A percentile compares a stretch with the other conserved stretches of the same genome.
Evolutionary conservation across 2,888 invertebrate genomes (phyloP).

Genomic region (Brenthis ino): DNA sequence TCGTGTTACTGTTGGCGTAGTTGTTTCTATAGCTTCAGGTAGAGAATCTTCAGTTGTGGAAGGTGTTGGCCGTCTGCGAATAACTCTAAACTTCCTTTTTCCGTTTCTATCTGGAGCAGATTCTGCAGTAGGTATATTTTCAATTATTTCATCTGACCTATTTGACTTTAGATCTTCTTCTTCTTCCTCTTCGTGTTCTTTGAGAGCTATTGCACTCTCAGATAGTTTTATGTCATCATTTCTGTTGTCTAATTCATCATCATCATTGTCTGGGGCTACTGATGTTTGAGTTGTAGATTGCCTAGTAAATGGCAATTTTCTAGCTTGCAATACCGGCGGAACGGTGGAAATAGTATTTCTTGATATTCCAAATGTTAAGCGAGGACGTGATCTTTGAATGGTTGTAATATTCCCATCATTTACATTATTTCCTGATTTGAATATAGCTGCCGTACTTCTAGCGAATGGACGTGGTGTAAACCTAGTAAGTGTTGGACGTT

Average conservation of each 20-base stretch:
- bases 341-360: conserved; percentile 49
- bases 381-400: conserved; percentile 49
- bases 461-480: conserved; percentile 75
- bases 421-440: conserved; percentile 43
- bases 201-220: conserved; percentile 76
- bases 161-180: conserved; percentile 53
- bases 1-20: conserved; percentile 51
- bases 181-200: conserved; percentile 64
- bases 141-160: conserved; percentile 48
- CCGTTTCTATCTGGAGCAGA: conserved; percentile 57
- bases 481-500: conserved; percentile 65
- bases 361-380: conserved; percentile 56
- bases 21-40: conserved; percentile 41
- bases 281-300: conserved; percentile 55
- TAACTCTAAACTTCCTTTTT: conserved; percentile 64
- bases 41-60: conserved; percentile 43
- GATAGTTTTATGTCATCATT: conserved; percentile 72
- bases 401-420: conserved; percentile 43
- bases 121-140: conserved; percentile 54
- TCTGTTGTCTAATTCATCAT: conserved; percentile 62
- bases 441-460: conserved; percentile 46
- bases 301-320: conserved; percentile 63
- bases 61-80: conserved; percentile 64
- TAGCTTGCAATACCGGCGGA: conserved; percentile 50
- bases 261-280: conserved; percentile 48